Evolutionary conservation across 2,888 invertebrate genomes (phyloP), one percentile per base, ranked within the genome.

Genomic region (Leistus spinibarbis): DNA sequence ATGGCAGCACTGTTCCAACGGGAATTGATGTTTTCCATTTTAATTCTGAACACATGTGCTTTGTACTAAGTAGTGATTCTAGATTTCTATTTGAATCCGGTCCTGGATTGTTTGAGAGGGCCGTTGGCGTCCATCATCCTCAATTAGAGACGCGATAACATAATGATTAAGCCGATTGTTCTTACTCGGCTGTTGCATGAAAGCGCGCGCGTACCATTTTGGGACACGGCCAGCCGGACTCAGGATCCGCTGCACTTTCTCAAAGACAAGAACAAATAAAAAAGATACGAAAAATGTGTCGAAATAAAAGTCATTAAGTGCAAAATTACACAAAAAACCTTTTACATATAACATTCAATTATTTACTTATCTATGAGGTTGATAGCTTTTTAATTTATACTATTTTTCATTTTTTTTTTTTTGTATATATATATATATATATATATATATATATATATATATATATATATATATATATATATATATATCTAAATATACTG

Each of bases 81-180:
- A 24, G 3, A 24, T 24, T 4, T 24, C 7, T 40, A 40, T 40
- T 40, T 7, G 16, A 19, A 10, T 60, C 60, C 60, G 60, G 13
- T 9, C 60, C 60, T 60, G 60, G 19, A 10, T 20, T 19, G 60
- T 60, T 60, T 60, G 1, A 60, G 13, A 40, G 60, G 3, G 60
- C 60, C 60, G 22, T 3, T 10, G 60, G 60, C 60, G 10, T 4
- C 22, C 60, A 60, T 60, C 60, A 60, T 60, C 60, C n/a, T 60
- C 60, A 60, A 60, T 60, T 60, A 60, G 17, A 13, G 17, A 20
- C 60, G 60, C 13, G 60, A 60, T 60, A 60, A 60, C 60, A 60
- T 19, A 16, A 16, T 60, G 60, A 60, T 60, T 60, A 60, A 60
- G 60, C 19, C 60, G 60, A 60, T 60, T 60, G 60, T 60, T 60